Conservation (phyloP, 2,113 vertebrate species). For the Cephalopholis sonnerati region DNA sequence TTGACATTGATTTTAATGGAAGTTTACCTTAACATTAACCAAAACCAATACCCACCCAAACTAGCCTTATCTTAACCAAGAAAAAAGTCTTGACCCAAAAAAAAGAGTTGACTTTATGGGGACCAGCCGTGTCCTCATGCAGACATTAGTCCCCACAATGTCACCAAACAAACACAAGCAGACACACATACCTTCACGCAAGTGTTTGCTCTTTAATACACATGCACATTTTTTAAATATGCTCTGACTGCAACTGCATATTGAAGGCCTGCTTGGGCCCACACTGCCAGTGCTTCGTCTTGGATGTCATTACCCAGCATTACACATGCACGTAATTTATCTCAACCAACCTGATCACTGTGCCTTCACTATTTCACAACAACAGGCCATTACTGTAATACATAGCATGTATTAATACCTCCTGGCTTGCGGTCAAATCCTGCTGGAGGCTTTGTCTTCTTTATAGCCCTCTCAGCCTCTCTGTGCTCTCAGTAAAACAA, state of each 20-base stretch:
- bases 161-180: neutral
- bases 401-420: slow-evolving; percentile 46
- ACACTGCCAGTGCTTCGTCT: neutral
- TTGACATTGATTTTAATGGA: neutral
- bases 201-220: no score
- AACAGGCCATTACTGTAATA: slow-evolving; percentile 50
- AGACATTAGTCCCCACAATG: neutral
- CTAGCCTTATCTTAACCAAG: neutral
- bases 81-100: neutral
- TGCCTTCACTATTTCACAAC: slow-evolving; percentile 36
- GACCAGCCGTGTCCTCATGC: neutral
- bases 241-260: neutral
- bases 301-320: slow-evolving; percentile 3
- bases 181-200: neutral
- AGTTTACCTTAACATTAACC: neutral
- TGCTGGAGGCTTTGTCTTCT: slow-evolving; percentile 38
- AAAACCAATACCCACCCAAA: neutral
- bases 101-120: neutral
- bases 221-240: neutral
- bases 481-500: slow-evolving; percentile 37
- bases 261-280: neutral
- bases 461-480: slow-evolving; percentile 32
- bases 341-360: slow-evolving; percentile 22
- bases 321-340: slow-evolving; percentile 29
- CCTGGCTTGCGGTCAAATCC: slow-evolving; percentile 43